phyloP scores from a whole-genome alignment of 1,140 invertebrate species.

The Dinothrombium tinctorium region DNA sequence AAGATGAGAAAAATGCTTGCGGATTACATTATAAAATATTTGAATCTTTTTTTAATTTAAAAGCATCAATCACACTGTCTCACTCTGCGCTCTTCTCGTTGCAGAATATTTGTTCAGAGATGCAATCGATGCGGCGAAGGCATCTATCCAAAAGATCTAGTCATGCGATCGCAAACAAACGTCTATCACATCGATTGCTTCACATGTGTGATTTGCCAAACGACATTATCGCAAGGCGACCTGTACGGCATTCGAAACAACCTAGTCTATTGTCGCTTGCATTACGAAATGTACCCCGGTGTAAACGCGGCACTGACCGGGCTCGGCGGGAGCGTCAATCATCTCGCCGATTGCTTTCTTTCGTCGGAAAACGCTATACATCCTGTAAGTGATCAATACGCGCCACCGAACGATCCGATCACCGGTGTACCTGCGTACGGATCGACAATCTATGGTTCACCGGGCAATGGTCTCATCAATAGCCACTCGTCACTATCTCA shows the following conservation, averaged over 20 bases:
- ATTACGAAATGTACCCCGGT: constrained; percentile 17
- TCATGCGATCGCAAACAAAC: constrained; percentile 59
- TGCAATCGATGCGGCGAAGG: constrained; percentile 60
- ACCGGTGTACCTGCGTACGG: neutral
- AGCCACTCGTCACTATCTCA: no score
- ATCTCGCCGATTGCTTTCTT: neutral
- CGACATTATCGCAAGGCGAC: constrained; percentile 37
- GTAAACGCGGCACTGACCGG: neutral
- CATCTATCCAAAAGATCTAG: constrained; percentile 62
- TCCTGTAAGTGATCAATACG: neutral
- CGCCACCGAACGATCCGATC: neutral
- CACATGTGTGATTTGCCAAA: constrained; percentile 56
- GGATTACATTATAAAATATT: no score
- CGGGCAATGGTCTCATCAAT: neutral
- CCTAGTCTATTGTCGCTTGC: constrained; percentile 24
- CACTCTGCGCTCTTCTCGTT: neutral
- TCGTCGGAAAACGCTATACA: neutral
- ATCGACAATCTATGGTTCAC: neutral
- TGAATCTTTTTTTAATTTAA: neutral
- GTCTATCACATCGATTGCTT: constrained; percentile 81
- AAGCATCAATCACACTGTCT: neutral
- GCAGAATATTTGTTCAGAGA: neutral
- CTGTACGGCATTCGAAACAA: constrained; percentile 42
- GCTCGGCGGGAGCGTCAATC: neutral
- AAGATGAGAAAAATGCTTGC: no score